Evolutionary conservation across 2,113 vertebrate genomes (phyloP), one percentile per base, ranked within the genome.

Genomic region (Ammodramus savannarum): DNA sequence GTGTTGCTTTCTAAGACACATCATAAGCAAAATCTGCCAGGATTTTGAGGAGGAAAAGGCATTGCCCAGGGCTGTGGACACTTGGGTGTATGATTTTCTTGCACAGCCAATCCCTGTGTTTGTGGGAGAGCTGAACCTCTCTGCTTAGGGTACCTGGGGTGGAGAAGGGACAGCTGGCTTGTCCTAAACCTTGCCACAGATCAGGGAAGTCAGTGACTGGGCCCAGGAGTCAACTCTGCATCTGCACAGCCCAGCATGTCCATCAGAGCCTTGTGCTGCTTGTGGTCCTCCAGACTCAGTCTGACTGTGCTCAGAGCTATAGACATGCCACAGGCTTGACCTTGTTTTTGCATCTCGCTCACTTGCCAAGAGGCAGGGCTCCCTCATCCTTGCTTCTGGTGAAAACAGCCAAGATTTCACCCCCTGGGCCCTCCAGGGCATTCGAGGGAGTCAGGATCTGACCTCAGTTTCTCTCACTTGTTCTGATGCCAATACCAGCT

Each of bases 401-500:
- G 84, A 67, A 85, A 90, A 67, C 66, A 94, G 46, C 34, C 3
- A 34, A 71, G 34, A 77, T 77, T 74, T 94, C 77, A 78, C 54
- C 18, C 72, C 32, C 26, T 84, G n/a, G 29, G 68, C 26, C 52
- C 43, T 79, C 10, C 15, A 84, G 41, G 36, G 63, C 25, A 29
- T 49, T 71, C 1, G 10, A 59, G 12, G 25, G 62, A 25, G 44
- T 61, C 67, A 61, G 52, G 13, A 41, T 83, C 54, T 83, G 89
- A 86, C 73, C 63, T 74, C 46, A 32, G 39, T 71, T 92, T 93
- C 66, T 85, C 48, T 82, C 52, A 16, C 59, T 95, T 85, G n/a
- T 77, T 81, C 85, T 89, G 29, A 29, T 63, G 69, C 51, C 11
- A 7, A 32, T 81, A 21, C 55, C 43, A 78, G 25, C 61, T 93